Evolutionary conservation across 1,140 invertebrate species (phyloP).

Genomic region (Metopolophium dirhodum): DNA sequence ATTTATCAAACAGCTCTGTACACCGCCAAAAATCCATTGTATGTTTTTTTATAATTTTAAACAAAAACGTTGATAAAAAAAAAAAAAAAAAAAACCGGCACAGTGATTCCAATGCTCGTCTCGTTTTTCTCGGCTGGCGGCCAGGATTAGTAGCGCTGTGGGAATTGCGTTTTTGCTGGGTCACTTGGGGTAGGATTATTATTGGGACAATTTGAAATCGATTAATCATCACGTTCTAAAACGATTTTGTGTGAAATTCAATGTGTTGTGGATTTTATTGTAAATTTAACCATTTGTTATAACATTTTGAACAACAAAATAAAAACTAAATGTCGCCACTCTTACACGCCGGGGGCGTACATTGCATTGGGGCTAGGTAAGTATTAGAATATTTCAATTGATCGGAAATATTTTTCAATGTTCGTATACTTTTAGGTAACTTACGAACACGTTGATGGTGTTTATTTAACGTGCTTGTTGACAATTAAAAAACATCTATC

Average conservation of each 20-base stretch:
- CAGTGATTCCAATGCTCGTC: background rate
- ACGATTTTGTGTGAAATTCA: background rate
- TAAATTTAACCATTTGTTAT: background rate
- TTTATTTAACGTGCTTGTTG: background rate
- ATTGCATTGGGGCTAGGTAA: background rate
- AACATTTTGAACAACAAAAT: background rate
- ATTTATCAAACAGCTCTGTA: background rate
- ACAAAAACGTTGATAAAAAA: background rate
- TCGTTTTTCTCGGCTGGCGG: background rate
- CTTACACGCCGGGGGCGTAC: background rate
- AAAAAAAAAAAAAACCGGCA: background rate
- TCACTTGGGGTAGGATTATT: background rate
- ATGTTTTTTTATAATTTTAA: background rate
- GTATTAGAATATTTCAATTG: background rate
- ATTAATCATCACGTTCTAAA: background rate
- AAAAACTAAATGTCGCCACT: background rate
- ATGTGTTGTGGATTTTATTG: background rate
- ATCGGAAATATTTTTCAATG: background rate
- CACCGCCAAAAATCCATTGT: background rate
- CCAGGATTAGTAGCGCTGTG: background rate
- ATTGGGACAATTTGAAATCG: slow-evolving; percentile 5
- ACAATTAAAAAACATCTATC: background rate
- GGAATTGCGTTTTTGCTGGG: background rate
- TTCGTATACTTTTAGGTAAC: background rate
- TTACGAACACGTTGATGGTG: background rate